Evolutionary conservation across 2,797 vertebrate species (phyloP).

Genomic region (Tangara arthus): DNA sequence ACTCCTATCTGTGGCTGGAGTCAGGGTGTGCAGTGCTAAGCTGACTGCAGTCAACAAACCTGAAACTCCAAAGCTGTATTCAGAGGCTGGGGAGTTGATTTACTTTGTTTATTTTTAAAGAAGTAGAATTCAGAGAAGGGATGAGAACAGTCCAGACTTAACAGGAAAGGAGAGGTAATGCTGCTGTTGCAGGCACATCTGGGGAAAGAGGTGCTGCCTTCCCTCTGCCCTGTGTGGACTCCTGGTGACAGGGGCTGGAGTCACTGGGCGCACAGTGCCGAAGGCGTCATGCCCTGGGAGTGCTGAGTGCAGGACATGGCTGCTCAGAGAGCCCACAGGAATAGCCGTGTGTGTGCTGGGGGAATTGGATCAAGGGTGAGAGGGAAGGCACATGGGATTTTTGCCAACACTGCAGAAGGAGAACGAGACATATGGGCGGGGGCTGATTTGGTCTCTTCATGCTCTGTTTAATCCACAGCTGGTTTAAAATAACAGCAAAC

Average conservation of each 20-base stretch:
- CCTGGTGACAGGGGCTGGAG: accelerated
- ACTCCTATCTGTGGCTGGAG: not conserved
- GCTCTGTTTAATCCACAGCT: not conserved
- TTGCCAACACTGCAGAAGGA: not conserved
- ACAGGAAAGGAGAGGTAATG: not conserved
- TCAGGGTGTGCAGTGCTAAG: not conserved
- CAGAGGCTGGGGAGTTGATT: not conserved
- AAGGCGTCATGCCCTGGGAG: not conserved
- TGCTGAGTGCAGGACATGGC: not conserved
- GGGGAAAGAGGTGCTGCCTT: not conserved
- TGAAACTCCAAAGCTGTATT: not conserved
- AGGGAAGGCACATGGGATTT: not conserved
- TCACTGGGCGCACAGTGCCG: accelerated
- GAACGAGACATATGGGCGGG: not conserved
- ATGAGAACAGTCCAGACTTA: not conserved
- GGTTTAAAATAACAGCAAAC: conserved; percentile 8
- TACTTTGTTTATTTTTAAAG: not conserved
- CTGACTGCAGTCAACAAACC: not conserved
- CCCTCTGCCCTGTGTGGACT: accelerated
- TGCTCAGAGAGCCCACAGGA: not conserved
- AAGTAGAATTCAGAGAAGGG: not conserved
- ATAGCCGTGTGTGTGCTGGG: accelerated
- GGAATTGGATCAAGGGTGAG: not conserved
- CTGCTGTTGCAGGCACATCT: not conserved
- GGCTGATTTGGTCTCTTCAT: not conserved